A percentile compares a stretch with the other conserved stretches of the same genome.
Evolutionary conservation across 2,888 invertebrate genomes (phyloP).

Genomic region (Pyrgus malvae): DNA sequence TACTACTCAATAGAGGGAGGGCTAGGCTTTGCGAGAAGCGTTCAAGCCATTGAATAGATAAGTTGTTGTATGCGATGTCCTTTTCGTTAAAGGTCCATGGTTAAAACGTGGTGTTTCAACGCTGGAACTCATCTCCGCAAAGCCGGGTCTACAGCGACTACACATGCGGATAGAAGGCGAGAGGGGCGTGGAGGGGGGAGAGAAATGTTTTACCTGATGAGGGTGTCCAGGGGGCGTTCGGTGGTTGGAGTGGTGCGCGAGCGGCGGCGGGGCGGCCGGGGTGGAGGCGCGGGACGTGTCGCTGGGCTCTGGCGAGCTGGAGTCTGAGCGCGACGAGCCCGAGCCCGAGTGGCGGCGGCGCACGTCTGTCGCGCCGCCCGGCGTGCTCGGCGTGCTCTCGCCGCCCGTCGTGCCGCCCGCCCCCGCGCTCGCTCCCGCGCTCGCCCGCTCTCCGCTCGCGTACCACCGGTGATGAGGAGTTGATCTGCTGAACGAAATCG

Average conservation of each 20-base stretch:
- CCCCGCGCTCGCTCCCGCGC: slow-evolving; percentile 46
- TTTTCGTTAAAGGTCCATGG: no score
- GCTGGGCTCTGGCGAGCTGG: slow-evolving; percentile 82
- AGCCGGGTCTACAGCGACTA: no score
- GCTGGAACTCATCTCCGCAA: no score
- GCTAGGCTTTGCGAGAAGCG: no score
- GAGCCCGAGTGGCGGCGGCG: slow-evolving; percentile 79
- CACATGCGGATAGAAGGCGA: no score
- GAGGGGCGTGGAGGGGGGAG: no score
- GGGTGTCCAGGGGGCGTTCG: slow-evolving; percentile 49
- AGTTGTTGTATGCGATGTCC: no score
- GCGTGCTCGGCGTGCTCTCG: slow-evolving; percentile 69
- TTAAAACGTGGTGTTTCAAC: no score
- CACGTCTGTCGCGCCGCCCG: slow-evolving; percentile 70
- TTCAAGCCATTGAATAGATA: no score
- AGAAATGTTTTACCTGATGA: slow-evolving; percentile 46
- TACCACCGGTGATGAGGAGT: slow-evolving; percentile 73
- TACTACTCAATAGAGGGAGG: no score
- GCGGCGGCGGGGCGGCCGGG: slow-evolving; percentile 71
- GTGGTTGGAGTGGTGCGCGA: slow-evolving; percentile 52
- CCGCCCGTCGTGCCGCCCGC: slow-evolving; percentile 48
- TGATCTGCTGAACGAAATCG: slow-evolving; percentile 43
- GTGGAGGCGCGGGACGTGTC: slow-evolving; percentile 83
- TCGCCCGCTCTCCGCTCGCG: slow-evolving; percentile 53
- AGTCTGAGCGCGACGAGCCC: slow-evolving; percentile 76